Percentiles rank a stretch among this genome's conserved stretches.
phyloP scores from a whole-genome alignment of 2,888 invertebrate genomes.

The Brachypterus glaber region DNA sequence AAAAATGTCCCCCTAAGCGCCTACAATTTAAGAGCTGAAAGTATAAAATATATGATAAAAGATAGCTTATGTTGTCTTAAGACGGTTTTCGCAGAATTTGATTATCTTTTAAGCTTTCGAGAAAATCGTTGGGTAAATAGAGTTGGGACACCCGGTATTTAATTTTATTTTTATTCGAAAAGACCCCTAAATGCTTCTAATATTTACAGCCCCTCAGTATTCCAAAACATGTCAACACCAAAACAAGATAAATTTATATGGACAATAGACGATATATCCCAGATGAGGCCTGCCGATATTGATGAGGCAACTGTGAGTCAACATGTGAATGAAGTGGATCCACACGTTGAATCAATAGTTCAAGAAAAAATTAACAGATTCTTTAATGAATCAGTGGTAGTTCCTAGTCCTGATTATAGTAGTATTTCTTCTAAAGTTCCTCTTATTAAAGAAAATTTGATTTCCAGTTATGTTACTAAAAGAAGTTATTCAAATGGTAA shows the following conservation, averaged over 20 bases:
- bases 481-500: no score
- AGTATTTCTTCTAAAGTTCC: slow-evolving; percentile 16
- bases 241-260: slow-evolving; percentile 48
- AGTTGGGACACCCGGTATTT: no score
- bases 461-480: slow-evolving; percentile 8
- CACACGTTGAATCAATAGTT: slow-evolving; percentile 52
- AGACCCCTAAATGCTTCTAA: no score
- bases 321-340: slow-evolving; percentile 52
- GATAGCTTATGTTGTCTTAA: no score
- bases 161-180: no score
- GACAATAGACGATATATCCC: slow-evolving; percentile 62
- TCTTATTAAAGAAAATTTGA: slow-evolving; percentile 19
- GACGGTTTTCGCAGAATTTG: no score
- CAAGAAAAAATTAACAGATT: slow-evolving; percentile 57
- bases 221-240: slow-evolving; percentile 13
- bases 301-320: slow-evolving; percentile 54
- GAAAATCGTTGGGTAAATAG: no score
- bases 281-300: slow-evolving; percentile 58
- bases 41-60: no score
- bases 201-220: slow-evolving; percentile 37
- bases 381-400: slow-evolving; percentile 37
- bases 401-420: slow-evolving; percentile 37
- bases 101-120: no score
- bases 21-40: no score
- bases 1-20: no score